phyloP scores from a whole-genome alignment of 2,888 invertebrate species.

The Tipula unca region DNA sequence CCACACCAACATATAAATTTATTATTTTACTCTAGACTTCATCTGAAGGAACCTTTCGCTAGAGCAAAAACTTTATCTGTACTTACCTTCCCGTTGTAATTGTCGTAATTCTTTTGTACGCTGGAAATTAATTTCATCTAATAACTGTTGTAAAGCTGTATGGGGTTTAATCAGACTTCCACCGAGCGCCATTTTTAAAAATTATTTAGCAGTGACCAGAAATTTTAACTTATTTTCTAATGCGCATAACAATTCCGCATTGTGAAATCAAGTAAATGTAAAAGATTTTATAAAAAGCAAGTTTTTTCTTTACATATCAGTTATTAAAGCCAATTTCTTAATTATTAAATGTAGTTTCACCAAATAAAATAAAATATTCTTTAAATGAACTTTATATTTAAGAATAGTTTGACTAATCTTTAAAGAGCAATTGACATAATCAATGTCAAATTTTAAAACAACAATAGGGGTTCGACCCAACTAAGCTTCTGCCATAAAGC shows the following conservation, averaged over 20 bases:
- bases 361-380: background rate
- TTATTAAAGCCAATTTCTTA: background rate
- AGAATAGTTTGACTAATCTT: background rate
- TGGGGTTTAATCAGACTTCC: conserved; percentile 33
- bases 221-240: background rate
- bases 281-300: background rate
- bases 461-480: background rate
- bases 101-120: conserved; percentile 86
- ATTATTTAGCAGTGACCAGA: background rate
- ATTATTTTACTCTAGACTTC: no score
- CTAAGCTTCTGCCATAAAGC: background rate
- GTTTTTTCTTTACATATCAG: background rate
- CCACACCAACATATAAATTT: background rate
- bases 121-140: conserved; percentile 89
- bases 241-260: background rate
- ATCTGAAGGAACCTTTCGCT: background rate
- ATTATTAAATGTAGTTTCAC: no score
- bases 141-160: conserved; percentile 72
- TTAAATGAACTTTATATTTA: background rate
- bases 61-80: background rate
- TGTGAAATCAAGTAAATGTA: background rate
- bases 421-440: background rate
- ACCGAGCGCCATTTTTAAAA: conserved; percentile 15
- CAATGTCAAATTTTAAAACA: background rate
- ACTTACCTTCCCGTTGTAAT: conserved; percentile 73